Base-by-base conservation (phyloP, 2,888 invertebrate species). In the Stictocephala bisonia region DNA sequence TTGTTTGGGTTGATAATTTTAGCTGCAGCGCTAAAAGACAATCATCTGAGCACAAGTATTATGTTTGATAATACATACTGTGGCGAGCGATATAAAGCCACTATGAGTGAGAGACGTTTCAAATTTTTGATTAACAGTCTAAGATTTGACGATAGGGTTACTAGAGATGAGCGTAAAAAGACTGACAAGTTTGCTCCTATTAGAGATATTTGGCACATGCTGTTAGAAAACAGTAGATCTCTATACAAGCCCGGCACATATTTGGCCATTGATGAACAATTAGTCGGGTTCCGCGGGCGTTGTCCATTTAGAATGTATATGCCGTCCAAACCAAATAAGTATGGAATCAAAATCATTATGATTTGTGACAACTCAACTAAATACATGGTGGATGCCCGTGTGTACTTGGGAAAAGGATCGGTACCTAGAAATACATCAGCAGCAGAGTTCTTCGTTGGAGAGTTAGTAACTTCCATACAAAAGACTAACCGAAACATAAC, bases 111-210 rank as follows among this genome's bases (percentile, higher is more conserved):
- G 58, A 69, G 51, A 18, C 68, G 77, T 13, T 77, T 77, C 68
- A 69, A 53, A 40, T 76, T 76, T 67, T 35, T 77, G 13, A 51
- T 58, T n/a, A 27, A 51, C n/a, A 60, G 71, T 41, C 48, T 77
- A 1, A 44, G 77, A n/a, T 77, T 77, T 69, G 73, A 75, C 31
- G 71, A 72, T 40, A 72, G 31, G 44, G 40, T 7, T 35, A 74
- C 71, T 35, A 70, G 69, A 68, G 22, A 50, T n/a, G 74, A 71
- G 18, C 51, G 75, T 18, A 74, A 56, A 60, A 31, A 22, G 15
- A 50, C 20, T 7, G 77, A 77, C 75, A 75, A 79, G 78, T 79
- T 81, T 77, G 79, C 79, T 18, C 80, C 81, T 18, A 73, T 81
- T 35, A 60, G 80, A 77, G 78, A 79, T 60, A 68, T 81, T 56